Conservation (phyloP, 30 jellyfish, hydroid and myxozoan genomes). For the Catostylus mosaicus region DNA sequence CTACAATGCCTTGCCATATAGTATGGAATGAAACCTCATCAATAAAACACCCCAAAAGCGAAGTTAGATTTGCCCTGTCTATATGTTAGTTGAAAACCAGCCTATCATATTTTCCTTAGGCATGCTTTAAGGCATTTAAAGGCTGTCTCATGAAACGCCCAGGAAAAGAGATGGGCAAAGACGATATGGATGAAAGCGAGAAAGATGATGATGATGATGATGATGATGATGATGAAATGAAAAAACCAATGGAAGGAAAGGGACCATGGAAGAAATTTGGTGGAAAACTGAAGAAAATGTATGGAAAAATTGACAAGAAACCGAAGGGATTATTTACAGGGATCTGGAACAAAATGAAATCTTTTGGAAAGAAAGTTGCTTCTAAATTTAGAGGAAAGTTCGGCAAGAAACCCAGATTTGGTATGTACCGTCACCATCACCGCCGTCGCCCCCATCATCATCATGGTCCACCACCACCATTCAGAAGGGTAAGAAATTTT, state of each 20-base stretch:
- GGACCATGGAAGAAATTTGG: neutral
- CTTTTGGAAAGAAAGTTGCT: constrained; percentile 1
- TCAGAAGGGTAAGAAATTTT: constrained; percentile 8
- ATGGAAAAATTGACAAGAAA: neutral
- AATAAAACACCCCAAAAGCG: no score
- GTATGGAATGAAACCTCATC: no score
- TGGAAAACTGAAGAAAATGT: neutral
- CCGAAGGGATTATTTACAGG: neutral
- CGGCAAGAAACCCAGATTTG: neutral
- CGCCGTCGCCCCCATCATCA: constrained; percentile 18
- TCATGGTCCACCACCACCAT: constrained; percentile 7
- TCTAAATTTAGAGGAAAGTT: neutral
- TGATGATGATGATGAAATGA: neutral
- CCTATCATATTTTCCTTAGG: constrained; percentile 18
- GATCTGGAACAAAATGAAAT: neutral
- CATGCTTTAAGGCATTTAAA: constrained; percentile 10
- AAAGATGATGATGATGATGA: neutral
- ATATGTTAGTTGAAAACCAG: no score
- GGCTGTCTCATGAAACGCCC: constrained; percentile 21
- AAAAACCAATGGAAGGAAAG: neutral
- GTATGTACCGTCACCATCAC: constrained; percentile 5
- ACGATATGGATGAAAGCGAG: constrained; percentile 1
- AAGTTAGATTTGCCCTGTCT: no score
- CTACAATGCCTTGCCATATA: no score
- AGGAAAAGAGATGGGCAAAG: neutral